These are phyloP conservation scores for Eristalis arbustorum DNA, from an alignment of 2,888 invertebrate genomes.

Conservation along the genomic window DNA sequence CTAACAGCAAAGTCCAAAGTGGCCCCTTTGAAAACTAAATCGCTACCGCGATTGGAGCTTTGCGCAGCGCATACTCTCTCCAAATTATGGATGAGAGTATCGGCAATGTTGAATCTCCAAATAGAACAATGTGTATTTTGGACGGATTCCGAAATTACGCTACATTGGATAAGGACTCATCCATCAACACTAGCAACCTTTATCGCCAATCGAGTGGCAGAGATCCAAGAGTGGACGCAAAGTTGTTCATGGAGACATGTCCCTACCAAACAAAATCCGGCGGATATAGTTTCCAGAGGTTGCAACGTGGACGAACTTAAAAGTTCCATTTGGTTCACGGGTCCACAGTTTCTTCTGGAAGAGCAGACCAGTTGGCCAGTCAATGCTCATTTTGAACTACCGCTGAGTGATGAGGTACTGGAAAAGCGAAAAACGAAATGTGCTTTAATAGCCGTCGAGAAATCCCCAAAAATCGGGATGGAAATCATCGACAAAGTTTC, in stretches of 20 bases:
- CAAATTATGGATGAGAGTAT: background rate
- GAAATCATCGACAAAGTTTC: background rate
- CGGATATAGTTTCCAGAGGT: no score
- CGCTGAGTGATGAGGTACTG: background rate
- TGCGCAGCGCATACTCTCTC: no score
- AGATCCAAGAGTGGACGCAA: no score
- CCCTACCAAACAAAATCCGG: no score
- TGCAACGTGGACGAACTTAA: background rate
- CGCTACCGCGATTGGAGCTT: no score
- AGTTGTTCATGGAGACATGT: no score
- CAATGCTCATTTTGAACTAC: background rate
- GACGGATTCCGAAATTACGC: no score
- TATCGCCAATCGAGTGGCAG: no score
- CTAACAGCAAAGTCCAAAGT: no score
- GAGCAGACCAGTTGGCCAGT: background rate
- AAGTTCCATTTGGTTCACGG: background rate
- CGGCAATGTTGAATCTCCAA: background rate
- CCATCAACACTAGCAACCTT: no score
- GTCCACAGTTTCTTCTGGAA: background rate
- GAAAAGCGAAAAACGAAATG: background rate
- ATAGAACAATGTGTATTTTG: background rate
- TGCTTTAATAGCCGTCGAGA: conserved; percentile 10
- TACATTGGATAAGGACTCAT: no score
- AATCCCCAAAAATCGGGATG: background rate
- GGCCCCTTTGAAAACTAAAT: no score